Evolutionary conservation across 2,113 vertebrate genomes (phyloP), one percentile per base, ranked within the genome.

Genomic region (Aythya baeri): DNA sequence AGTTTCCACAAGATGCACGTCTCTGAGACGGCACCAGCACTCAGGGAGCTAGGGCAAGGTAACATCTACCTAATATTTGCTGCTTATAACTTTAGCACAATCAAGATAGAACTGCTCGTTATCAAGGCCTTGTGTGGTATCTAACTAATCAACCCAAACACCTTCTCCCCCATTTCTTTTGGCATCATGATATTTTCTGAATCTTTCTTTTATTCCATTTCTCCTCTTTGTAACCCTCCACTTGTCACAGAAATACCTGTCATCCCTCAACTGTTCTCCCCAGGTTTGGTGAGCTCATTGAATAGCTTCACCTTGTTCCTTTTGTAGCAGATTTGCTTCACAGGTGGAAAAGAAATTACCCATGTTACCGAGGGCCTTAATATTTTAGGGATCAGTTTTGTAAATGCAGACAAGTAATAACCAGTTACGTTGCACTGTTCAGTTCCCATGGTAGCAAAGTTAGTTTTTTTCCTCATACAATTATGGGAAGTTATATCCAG

Each of bases 361-460:
- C 21, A 1, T 54, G 9, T 59, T 73, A 50, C 13, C 36, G 29
- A 93, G 27, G 38, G 8, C 44, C 43, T 80, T 68, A 31, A 21
- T 2, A 5, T 88, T 65, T 63, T 50, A 77, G 61, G 36, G 21
- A 46, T 67, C 67, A 23, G 21, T n/a, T 63, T 44, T 61, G 26
- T 58, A 65, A 83, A 90, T 23, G 71, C 58, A 59, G 62, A 82
- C 4, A n/a, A 58, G 31, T 83, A 90, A 54, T 80, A 38, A 18
- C 54, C 34, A 58, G 23, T 77, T 88, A 11, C 36, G 58, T 83
- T 79, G 67, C 72, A 50, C 90, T 44, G 13, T 76, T 94, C 85
- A 63, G 96, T 97, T 96, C 90, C 92, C 90, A 94, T 93, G 76
- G 94, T 34, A 96, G 50, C 92, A 80, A 90, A 91, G 86, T 88